Base-by-base conservation (phyloP, 2,113 vertebrate species). In the Tachuris rubrigastra region DNA sequence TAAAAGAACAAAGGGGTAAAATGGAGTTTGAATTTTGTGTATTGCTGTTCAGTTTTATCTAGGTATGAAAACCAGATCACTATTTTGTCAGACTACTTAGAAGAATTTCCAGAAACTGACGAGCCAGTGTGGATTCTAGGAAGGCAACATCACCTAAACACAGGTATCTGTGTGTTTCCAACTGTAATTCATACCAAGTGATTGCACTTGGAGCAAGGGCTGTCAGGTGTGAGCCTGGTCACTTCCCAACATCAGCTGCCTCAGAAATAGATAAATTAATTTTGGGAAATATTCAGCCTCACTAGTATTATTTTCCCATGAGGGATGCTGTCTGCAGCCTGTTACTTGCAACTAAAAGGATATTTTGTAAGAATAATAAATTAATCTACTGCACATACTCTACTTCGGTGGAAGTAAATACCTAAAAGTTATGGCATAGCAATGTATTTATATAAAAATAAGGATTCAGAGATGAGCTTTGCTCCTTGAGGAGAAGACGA, bases 111-210 rank as follows among this genome's bases (percentile, higher is more conserved):
- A 62, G 98, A 98, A 96, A 98, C 97, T 50, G 98, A 98, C 73
- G 98, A 98, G 37, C 97, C 98, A 6, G 97, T 98, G 86, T 99
- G 98, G 98, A 98, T 99, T 93, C 96, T 99, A 91, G 98, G 98
- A 94, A 98, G 97, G 90, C 97, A 98, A 41, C 98, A 99, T 96
- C 96, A 98, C 72, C 95, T 98, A 28, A 98, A 97, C 92, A 97
- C 97, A 93, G 98, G 98, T 98, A 97, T 59, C 89, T 58, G 44
- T 79, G 25, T 81, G 8, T 24, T 67, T 81, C 39, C 31, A 55
- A 1, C 15, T 17, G 1, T 41, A 42, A 53, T n/a, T 80, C 23
- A 5, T 44, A 35, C 31, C 62, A 5, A 49, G n/a, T 42, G 24
- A 12, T 62, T 2, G 3, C 31, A 15, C 21, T 30, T 58, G 2